These are phyloP conservation scores for Synergus itoensis DNA, from an alignment of 2,888 invertebrate species.

Conservation along the genomic window DNA sequence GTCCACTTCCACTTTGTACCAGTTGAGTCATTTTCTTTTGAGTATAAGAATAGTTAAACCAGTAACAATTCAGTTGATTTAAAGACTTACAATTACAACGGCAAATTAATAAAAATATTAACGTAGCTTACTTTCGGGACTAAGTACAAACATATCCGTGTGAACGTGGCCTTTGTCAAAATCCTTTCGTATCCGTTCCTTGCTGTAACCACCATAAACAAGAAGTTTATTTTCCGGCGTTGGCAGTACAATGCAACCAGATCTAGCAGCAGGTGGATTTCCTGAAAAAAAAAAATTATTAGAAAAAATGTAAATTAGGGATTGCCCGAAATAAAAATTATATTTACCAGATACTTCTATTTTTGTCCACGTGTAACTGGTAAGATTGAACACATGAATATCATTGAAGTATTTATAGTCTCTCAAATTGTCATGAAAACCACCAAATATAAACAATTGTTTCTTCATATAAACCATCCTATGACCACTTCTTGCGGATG, in stretches of 20 bases:
- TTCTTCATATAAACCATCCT: conserved; percentile 91
- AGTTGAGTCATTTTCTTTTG: conserved; percentile 81
- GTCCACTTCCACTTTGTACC: conserved; percentile 87
- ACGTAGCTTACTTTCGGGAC: conserved; percentile 81
- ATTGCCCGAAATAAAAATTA: not conserved
- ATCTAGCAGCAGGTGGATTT: conserved; percentile 86
- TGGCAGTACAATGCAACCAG: conserved; percentile 88
- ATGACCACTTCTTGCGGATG: conserved; percentile 92
- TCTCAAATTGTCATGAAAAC: conserved; percentile 93
- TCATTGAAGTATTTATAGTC: conserved; percentile 95
- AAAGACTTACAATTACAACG: not conserved
- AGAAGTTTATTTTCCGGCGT: conserved; percentile 83
- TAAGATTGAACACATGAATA: conserved; percentile 88
- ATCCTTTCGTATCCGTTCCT: conserved; percentile 86
- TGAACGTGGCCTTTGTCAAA: conserved; percentile 86
- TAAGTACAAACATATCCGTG: conserved; percentile 85
- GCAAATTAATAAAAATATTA: not conserved
- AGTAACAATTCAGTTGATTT: too few species aligned
- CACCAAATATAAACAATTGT: conserved; percentile 91
- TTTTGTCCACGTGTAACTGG: conserved; percentile 88
- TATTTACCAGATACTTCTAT: conserved; percentile 79
- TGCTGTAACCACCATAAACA: conserved; percentile 89
- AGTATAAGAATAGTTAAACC: conserved; percentile 36
- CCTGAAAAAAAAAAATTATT: conserved; percentile 75
- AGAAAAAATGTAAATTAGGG: not conserved